These are phyloP conservation scores for Lagopus muta DNA, from an alignment of 2,113 vertebrate genomes.

Conservation along the genomic window DNA sequence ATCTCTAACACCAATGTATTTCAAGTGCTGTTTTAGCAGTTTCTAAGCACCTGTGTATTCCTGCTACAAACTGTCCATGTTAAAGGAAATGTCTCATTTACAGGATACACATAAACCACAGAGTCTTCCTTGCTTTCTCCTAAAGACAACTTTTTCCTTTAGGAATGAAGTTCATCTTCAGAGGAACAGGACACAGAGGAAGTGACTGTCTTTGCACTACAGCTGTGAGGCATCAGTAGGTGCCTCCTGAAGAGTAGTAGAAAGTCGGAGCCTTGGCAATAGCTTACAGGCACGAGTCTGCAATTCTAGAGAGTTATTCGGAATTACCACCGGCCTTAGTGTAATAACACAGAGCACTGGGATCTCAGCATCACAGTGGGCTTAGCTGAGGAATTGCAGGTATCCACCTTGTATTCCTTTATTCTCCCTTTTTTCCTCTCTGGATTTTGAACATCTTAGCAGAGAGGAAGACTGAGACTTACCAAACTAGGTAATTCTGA, in stretches of 20 bases:
- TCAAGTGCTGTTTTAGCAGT: not conserved
- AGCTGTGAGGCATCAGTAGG: not conserved
- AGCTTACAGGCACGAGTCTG: not conserved
- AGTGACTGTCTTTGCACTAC: not conserved
- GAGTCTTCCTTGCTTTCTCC: not conserved
- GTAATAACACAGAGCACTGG: not conserved
- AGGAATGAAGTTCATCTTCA: not conserved
- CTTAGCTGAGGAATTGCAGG: not conserved
- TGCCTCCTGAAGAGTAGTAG: not conserved
- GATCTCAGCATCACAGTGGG: not conserved
- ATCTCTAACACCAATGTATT: not conserved
- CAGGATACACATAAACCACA: not conserved
- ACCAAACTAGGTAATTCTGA: not conserved
- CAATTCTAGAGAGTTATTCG: not conserved
- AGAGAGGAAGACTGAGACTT: not conserved
- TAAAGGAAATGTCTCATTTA: not conserved
- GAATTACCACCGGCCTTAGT: not conserved
- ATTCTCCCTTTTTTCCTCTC: not conserved
- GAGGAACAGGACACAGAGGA: not conserved
- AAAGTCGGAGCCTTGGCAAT: not conserved
- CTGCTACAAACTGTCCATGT: not conserved
- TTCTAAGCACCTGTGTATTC: not conserved
- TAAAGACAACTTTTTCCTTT: not conserved
- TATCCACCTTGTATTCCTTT: not conserved
- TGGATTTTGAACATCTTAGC: not conserved